phyloP scores from a whole-genome alignment of 1,140 invertebrate genomes.

The Zaprionus davidi region DNA sequence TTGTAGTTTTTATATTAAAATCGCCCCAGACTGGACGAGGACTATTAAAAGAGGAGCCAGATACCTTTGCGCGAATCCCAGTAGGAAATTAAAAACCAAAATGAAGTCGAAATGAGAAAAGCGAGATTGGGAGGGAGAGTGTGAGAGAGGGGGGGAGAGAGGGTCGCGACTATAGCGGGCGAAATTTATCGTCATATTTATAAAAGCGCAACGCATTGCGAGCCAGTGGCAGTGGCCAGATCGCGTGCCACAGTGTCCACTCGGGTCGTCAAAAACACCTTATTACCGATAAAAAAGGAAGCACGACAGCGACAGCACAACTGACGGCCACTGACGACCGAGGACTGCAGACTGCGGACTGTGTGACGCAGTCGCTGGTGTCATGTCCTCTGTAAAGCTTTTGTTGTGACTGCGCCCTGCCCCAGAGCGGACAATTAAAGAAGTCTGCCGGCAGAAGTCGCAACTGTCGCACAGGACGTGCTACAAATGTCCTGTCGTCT shows the following conservation, averaged over 20 bases:
- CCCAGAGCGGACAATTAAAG: conserved; percentile 69
- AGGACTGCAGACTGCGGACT: background rate
- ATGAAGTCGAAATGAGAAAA: conserved; percentile 67
- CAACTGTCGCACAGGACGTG: conserved; percentile 47
- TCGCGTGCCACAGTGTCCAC: conserved; percentile 15
- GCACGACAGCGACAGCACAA: conserved; percentile 9
- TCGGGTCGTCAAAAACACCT: conserved; percentile 57
- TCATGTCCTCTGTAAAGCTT: conserved; percentile 54
- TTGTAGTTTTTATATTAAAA: conserved; percentile 81
- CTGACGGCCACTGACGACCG: conserved; percentile 31
- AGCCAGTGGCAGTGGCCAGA: conserved; percentile 20
- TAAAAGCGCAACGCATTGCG: conserved; percentile 60
- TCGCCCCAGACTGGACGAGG: conserved; percentile 67
- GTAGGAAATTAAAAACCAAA: conserved; percentile 82
- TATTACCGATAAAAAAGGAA: conserved; percentile 44
- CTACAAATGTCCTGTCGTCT: conserved; percentile 55
- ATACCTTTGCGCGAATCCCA: conserved; percentile 79
- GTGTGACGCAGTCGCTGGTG: conserved; percentile 57
- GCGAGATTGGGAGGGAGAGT: background rate
- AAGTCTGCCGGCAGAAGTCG: conserved; percentile 65
- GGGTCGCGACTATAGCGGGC: conserved; percentile 46
- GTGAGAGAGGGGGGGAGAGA: conserved; percentile 1
- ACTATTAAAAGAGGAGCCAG: conserved; percentile 63
- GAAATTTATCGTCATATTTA: conserved; percentile 72
- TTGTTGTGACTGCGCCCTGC: conserved; percentile 26